Conservation (phyloP, 2,888 invertebrate genomes). For the Drosophila quasianomalipes region DNA sequence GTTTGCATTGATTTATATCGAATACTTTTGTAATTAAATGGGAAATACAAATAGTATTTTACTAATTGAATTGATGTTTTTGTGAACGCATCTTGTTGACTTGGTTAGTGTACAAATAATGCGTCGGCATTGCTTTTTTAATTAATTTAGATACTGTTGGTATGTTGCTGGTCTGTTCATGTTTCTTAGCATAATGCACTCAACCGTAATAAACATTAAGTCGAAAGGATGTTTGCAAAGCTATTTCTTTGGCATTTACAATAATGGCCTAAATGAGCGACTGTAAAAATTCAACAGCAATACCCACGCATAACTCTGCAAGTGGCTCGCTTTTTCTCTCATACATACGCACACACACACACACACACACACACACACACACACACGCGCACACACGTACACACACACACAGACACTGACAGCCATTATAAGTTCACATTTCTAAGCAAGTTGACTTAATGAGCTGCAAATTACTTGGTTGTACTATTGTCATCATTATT, state of each 20-base stretch:
- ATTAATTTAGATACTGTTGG: background rate
- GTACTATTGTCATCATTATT: constrained; percentile 18
- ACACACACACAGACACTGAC: background rate
- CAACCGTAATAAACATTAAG: constrained; percentile 60
- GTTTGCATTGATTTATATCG: background rate
- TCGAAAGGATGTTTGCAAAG: constrained; percentile 38
- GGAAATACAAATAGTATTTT: too few relatives aligned
- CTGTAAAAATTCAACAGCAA: constrained; percentile 30
- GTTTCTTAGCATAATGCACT: constrained; percentile 47
- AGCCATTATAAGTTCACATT: background rate
- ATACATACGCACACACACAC: background rate
- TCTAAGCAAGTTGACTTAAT: constrained; percentile 55
- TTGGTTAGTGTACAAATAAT: constrained; percentile 6
- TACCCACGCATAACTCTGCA: background rate
- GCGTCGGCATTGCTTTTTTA: background rate
- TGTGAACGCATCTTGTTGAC: background rate
- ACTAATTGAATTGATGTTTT: background rate
- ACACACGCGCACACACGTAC: background rate
- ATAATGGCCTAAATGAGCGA: constrained; percentile 1
- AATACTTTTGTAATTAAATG: background rate
- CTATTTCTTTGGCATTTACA: constrained; percentile 27
- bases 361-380: background rate
- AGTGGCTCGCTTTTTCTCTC: too few relatives aligned
- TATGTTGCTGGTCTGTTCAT: constrained; percentile 18
- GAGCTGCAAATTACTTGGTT: constrained; percentile 50